These are phyloP conservation scores for Phlogophora meticulosa DNA, from an alignment of 2,888 invertebrate species.

Conservation along the genomic window DNA sequence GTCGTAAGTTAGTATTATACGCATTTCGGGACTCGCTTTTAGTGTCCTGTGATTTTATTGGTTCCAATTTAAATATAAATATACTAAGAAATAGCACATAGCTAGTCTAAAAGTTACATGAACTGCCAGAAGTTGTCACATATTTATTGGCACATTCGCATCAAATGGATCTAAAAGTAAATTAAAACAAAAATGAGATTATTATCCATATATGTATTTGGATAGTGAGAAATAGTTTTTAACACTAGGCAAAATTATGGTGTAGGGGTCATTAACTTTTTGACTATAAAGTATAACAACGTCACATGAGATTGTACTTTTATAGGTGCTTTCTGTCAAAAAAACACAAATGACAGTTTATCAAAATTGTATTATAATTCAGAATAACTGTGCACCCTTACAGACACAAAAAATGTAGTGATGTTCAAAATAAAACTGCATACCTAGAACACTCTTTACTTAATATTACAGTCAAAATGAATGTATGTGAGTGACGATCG, in stretches of 20 bases:
- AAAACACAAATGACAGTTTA: too few species aligned
- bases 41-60: slow-evolving; percentile 11
- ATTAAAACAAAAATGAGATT: background rate
- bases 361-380: too few species aligned
- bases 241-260: too few species aligned
- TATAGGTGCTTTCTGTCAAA: too few species aligned
- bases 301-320: too few species aligned
- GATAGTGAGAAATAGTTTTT: too few species aligned
- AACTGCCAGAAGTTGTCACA: background rate
- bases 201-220: too few species aligned
- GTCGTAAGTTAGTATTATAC: slow-evolving; percentile 11
- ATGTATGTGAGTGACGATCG: background rate
- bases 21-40: background rate
- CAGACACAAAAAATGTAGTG: background rate
- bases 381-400: too few species aligned
- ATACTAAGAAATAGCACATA: background rate
- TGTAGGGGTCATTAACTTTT: too few species aligned
- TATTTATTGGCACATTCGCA: background rate
- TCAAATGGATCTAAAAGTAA: background rate
- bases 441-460: background rate
- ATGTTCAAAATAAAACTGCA: background rate
- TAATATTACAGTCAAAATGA: background rate
- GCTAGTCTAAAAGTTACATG: background rate
- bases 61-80: slow-evolving; percentile 12
- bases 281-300: too few species aligned